Percentiles rank a stretch among this genome's conserved stretches.
These are phyloP conservation scores for Emys orbicularis DNA, from an alignment of 2,797 vertebrate species.

Conservation along the genomic window DNA sequence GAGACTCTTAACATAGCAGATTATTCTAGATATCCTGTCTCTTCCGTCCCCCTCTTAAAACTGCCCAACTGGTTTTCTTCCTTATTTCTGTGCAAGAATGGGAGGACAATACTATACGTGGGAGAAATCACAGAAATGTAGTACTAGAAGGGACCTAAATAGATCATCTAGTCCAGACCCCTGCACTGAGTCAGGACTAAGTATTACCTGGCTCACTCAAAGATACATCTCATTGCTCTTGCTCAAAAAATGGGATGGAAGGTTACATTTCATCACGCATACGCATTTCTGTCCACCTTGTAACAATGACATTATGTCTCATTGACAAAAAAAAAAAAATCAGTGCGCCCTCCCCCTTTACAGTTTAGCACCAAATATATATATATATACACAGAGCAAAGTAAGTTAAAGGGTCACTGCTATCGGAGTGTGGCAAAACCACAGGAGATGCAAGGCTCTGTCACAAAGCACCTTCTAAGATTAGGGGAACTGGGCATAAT, in stretches of 20 bases:
- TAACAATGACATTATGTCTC: neutral
- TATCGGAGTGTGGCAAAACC: neutral
- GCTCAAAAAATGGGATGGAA: neutral
- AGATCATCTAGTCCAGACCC: neutral
- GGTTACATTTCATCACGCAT: neutral
- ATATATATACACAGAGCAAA: neutral
- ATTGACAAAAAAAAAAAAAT: neutral
- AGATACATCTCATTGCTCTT: neutral
- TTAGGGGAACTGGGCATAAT: neutral
- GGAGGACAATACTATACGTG: neutral
- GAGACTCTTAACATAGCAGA: neutral
- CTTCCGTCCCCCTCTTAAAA: neutral
- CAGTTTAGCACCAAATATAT: neutral
- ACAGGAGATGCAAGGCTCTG: neutral
- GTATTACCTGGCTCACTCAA: neutral
- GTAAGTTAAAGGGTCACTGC: neutral
- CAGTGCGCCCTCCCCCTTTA: neutral
- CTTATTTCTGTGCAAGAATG: fast-evolving
- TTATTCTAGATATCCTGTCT: neutral
- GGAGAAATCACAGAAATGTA: neutral
- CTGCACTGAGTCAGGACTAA: neutral
- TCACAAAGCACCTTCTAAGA: neutral
- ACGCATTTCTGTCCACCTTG: neutral
- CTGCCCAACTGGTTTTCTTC: neutral
- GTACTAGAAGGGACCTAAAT: neutral